Evolutionary conservation across 2,888 invertebrate species (phyloP), one percentile per base, ranked within the genome.

Genomic region (Apoderus coryli): DNA sequence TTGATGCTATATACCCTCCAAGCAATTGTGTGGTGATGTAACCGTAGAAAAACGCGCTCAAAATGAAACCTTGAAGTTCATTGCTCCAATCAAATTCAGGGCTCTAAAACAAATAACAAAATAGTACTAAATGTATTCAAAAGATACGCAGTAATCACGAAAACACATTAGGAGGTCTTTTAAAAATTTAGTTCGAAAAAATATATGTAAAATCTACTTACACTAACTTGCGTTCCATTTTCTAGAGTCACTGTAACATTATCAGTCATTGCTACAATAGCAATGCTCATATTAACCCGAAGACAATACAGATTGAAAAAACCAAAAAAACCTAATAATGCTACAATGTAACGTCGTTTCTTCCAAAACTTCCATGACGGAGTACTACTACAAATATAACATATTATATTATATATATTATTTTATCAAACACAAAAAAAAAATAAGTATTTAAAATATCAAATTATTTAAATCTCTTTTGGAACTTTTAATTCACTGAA

Each of bases 241-340:
- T 64, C 68, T 33, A 70, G 59, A 22, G 61, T 59, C 3, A 67
- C 65, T 27, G 67, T 70, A 36, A 69, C 61, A 13, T 75, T 69
- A 46, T 77, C 72, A 0, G 80, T 85, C 92, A 93, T 93, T 38
- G 88, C 86, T 24, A 93, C 88, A 42, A 93, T 82, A 3, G 88
- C 90, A 10, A 93, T 82, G 41, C 88, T 89, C 40, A 93, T 65
- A 61, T 89, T 90, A 4, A 88, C 88, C 22, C 86, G 64, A 35
- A 86, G 59, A 3, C 82, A 73, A 54, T 85, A 86, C 2, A 80
- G 75, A 45, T 81, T 80, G 63, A 84, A 81, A 58, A 85, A 84
- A 4, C 85, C 85, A 40, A 84, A 70, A 61, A 86, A 86, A 0
- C 82, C 80, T 43, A 85, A 19, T 4, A 77, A 48, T 0, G 77